Evolutionary conservation across 2,797 vertebrate genomes (phyloP), one percentile per base, ranked within the genome.

Genomic region (Eleutherodactylus coqui): DNA sequence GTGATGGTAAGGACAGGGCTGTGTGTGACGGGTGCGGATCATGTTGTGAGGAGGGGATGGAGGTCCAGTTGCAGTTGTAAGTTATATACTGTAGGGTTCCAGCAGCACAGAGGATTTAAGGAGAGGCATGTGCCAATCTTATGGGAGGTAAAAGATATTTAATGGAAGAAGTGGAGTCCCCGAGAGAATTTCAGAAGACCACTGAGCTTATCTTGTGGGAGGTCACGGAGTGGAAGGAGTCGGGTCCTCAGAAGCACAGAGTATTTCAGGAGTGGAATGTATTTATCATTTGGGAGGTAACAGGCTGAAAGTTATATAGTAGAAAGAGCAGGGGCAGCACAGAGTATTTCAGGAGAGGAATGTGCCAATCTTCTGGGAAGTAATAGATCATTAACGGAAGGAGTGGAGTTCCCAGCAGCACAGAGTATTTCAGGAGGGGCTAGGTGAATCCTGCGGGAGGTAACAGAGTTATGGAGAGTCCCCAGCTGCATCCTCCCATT

Each of bases 61-160:
- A 67, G n/a, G n/a, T n/a, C n/a, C n/a, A n/a, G n/a, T n/a, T n/a
- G n/a, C n/a, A n/a, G n/a, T n/a, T n/a, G n/a, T n/a, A n/a, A n/a
- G n/a, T n/a, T n/a, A n/a, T 5, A 32, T 16, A 14, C 27, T 17
- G 60, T 14, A 34, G 27, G 8, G 29, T 64, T 29, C 27, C 11
- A 16, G 62, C 62, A 67, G 62, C 62, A 67, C 62, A 67, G 62
- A 76, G 45, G 21, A 53, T 76, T 49, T 51, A 2, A 34, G 47
- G 9, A 53, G 16, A 34, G 27, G 11, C 29, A 6, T 14, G 13
- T 53, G 29, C 4, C n/a, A 5, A 55, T 53, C 51, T 53, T 53
- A 19, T 53, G 16, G 51, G 51, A 53, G 19, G 51, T 4, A 53
- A 7, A 1, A 55, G 53, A n/a, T 9, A n/a, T n/a, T n/a, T n/a